These are phyloP conservation scores for Acanthacorydalis orientalis DNA, from an alignment of 2,888 invertebrate genomes.

Conservation along the genomic window DNA sequence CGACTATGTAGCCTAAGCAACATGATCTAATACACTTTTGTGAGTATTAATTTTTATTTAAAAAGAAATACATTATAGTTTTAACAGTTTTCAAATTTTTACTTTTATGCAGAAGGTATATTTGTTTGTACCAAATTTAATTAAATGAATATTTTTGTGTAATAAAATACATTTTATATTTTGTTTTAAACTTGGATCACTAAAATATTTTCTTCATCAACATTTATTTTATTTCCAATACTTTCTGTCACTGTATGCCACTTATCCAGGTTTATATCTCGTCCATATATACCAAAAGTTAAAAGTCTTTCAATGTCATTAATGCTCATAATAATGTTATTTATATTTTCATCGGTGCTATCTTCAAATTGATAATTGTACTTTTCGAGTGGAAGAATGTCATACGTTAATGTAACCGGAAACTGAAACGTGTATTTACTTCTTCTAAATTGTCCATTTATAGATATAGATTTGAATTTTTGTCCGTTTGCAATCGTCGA, in stretches of 20 bases:
- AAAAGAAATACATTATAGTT: no score
- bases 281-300: slow-evolving; percentile 5
- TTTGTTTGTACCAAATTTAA: no score
- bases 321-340: background rate
- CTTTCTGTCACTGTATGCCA: background rate
- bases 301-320: background rate
- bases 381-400: background rate
- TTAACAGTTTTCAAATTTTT: no score
- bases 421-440: slow-evolving; percentile 1
- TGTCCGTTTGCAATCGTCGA: background rate
- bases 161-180: no score
- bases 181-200: no score
- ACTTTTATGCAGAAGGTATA: no score
- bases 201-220: background rate
- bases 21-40: no score
- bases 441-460: background rate
- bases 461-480: background rate
- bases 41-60: no score
- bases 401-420: background rate
- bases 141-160: no score
- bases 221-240: background rate
- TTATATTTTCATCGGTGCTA: background rate
- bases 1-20: no score
- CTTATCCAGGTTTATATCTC: background rate
- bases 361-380: background rate